Conservation (phyloP, 1,140 invertebrate genomes). For the Caerostris extrusa region DNA sequence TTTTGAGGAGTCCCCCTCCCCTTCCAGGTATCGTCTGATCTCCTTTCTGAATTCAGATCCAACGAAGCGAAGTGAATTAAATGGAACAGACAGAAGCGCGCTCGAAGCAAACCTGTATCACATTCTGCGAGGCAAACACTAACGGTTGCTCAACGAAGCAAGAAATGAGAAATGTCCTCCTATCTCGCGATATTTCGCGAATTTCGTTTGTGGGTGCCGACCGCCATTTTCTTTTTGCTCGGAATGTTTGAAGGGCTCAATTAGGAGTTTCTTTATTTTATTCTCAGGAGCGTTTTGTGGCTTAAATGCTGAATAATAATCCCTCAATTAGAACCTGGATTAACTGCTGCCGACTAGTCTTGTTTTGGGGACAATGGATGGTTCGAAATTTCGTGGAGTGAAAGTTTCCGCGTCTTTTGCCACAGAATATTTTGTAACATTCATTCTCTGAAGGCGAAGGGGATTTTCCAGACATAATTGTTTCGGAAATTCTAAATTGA, state of each 20-base stretch:
- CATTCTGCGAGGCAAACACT: not conserved
- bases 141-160: conserved; percentile 7
- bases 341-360: not conserved
- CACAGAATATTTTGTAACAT: not conserved
- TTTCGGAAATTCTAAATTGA: not conserved
- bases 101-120: not conserved
- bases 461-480: not conserved
- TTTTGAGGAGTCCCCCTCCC: too few species aligned
- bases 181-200: not conserved
- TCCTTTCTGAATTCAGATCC: not conserved
- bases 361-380: not conserved
- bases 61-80: conserved; percentile 37
- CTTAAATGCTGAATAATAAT: conserved; percentile 14
- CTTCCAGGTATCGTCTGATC: not conserved
- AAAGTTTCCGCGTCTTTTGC: conserved; percentile 10
- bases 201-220: not conserved
- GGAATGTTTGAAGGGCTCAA: not conserved
- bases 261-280: not conserved
- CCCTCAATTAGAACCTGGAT: conserved; percentile 11
- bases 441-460: not conserved
- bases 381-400: not conserved
- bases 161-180: conserved; percentile 19
- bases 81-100: not conserved
- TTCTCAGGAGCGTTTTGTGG: not conserved
- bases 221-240: not conserved